Evolutionary conservation across 2,888 invertebrate genomes (phyloP).

Genomic region (Xestia rhomboidea): DNA sequence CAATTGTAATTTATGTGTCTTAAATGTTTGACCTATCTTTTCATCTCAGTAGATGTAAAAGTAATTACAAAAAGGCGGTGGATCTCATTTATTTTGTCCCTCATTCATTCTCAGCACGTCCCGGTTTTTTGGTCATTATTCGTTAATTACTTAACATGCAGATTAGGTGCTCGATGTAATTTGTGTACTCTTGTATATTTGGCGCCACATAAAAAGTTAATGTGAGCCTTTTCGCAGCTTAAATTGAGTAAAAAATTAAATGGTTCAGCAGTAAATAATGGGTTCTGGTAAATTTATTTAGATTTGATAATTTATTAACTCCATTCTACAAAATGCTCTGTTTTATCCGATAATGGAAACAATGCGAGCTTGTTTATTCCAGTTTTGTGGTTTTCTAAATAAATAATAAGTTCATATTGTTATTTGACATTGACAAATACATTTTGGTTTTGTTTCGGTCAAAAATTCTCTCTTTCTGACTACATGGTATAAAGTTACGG

Average conservation of each 20-base stretch:
- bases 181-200: slow-evolving; percentile 68
- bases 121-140: slow-evolving; percentile 71
- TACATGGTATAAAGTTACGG: background rate
- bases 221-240: slow-evolving; percentile 44
- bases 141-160: slow-evolving; percentile 75
- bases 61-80: slow-evolving; percentile 78
- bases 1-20: background rate
- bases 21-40: slow-evolving; percentile 31
- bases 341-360: slow-evolving; percentile 22
- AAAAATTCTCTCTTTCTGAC: background rate
- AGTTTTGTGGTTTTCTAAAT: background rate
- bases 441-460: background rate
- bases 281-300: slow-evolving; percentile 43
- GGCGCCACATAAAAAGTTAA: slow-evolving; percentile 50
- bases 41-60: slow-evolving; percentile 68
- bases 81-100: slow-evolving; percentile 80
- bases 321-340: slow-evolving; percentile 11
- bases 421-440: background rate
- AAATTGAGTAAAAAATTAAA: slow-evolving; percentile 59
- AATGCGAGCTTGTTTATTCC: background rate
- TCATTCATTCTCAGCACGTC: slow-evolving; percentile 80
- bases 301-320: slow-evolving; percentile 38
- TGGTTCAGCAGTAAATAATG: slow-evolving; percentile 31
- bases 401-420: background rate
- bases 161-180: slow-evolving; percentile 68